phyloP scores from a whole-genome alignment of 2,888 invertebrate genomes.

The Stictocephala bisonia region DNA sequence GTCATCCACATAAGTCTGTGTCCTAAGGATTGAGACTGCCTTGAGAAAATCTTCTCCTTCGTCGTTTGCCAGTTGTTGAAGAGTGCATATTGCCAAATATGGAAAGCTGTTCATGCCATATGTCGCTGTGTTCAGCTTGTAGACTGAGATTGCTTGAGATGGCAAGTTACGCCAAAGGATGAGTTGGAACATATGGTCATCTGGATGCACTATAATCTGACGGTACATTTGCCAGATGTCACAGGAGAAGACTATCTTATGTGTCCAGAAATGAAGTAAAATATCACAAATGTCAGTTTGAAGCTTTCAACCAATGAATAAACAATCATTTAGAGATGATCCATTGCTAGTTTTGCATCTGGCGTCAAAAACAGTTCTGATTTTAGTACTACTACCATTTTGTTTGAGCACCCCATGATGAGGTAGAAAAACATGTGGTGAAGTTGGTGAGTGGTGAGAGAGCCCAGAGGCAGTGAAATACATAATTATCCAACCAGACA shows the following conservation, averaged over 20 bases:
- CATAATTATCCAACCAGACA: too few species aligned
- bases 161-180: not conserved
- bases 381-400: not conserved
- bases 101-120: not conserved
- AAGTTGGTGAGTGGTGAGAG: too few species aligned
- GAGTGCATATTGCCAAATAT: constrained; percentile 3
- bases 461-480: too few species aligned
- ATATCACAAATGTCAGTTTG: constrained; percentile 32
- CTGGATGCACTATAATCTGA: constrained; percentile 2
- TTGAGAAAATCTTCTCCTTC: constrained; percentile 19
- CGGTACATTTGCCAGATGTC: constrained; percentile 32
- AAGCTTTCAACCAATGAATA: not conserved
- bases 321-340: not conserved
- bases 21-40: not conserved
- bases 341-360: not conserved
- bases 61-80: constrained; percentile 18
- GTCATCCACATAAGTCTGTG: constrained; percentile 15
- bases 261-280: not conserved
- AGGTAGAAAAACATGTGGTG: too few species aligned
- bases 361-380: not conserved
- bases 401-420: constrained; percentile 7
- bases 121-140: constrained; percentile 17
- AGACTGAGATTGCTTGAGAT: not conserved
- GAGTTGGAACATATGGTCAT: not conserved
- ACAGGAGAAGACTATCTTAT: constrained; percentile 16